phyloP scores from a whole-genome alignment of 1,140 invertebrate species.

The Odontomachus brunneus region DNA sequence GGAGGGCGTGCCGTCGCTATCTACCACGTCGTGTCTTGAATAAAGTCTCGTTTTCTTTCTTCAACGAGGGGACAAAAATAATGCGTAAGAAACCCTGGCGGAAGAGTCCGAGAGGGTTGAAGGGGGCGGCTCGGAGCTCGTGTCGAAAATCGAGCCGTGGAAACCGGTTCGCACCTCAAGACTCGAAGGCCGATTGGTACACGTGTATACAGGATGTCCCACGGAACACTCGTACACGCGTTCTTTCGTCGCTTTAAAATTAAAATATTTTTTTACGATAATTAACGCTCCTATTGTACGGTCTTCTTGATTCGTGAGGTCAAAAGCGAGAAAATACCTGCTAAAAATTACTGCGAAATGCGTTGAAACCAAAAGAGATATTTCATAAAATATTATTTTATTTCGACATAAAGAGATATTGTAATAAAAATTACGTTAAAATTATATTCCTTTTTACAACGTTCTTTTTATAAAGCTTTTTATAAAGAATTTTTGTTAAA shows the following conservation, averaged over 20 bases:
- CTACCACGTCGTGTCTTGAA: constrained; percentile 59
- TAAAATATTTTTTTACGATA: neutral
- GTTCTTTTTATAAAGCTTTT: no score
- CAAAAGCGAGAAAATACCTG: no score
- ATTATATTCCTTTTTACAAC: no score
- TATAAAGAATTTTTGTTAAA: no score
- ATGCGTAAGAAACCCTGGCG: constrained; percentile 25
- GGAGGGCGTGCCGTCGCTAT: constrained; percentile 67
- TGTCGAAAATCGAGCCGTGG: constrained; percentile 64
- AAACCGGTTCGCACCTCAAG: constrained; percentile 68
- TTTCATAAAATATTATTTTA: no score
- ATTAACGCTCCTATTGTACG: no score
- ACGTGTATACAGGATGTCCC: neutral
- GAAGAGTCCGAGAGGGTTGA: constrained; percentile 57
- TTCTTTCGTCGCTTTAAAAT: neutral
- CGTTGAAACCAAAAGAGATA: no score
- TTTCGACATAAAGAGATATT: no score
- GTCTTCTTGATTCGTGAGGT: no score
- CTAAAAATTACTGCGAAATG: no score
- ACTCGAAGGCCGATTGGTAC: constrained; percentile 61
- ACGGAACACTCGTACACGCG: neutral
- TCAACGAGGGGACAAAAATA: constrained; percentile 43
- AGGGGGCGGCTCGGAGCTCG: constrained; percentile 42
- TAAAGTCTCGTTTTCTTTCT: constrained; percentile 30
- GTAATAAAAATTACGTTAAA: no score